phyloP scores from a whole-genome alignment of 1,140 invertebrate genomes.

The Bombus huntii region DNA sequence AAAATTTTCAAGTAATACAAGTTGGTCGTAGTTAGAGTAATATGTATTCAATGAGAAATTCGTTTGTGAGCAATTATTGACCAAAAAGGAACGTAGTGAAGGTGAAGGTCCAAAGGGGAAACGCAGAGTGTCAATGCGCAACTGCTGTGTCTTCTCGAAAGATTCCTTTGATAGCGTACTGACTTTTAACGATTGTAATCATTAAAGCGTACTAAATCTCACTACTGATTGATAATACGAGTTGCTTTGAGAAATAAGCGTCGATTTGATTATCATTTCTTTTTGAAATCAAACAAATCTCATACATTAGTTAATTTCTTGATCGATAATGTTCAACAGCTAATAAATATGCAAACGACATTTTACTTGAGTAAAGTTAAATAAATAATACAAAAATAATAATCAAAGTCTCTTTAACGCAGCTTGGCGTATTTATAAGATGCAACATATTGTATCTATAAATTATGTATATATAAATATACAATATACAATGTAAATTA shows the following conservation, averaged over 20 bases:
- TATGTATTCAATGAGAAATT: background rate
- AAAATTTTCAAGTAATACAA: background rate
- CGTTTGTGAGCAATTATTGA: background rate
- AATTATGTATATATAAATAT: too few species aligned
- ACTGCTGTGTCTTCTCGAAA: slow-evolving; percentile 5
- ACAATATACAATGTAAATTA: too few species aligned
- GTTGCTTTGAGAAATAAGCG: slow-evolving; percentile 1
- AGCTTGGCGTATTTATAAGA: too few species aligned
- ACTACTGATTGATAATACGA: slow-evolving; percentile 39
- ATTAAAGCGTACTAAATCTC: slow-evolving; percentile 45
- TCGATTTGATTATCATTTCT: slow-evolving; percentile 34
- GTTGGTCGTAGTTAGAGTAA: background rate
- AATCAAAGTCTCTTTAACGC: too few species aligned
- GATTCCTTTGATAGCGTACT: slow-evolving; percentile 44
- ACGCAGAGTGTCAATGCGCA: slow-evolving; percentile 4
- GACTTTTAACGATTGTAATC: slow-evolving; percentile 25
- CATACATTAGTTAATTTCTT: background rate
- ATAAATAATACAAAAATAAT: too few species aligned
- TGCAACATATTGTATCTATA: too few species aligned
- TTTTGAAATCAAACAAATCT: background rate
- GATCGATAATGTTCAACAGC: background rate
- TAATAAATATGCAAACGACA: too few species aligned
- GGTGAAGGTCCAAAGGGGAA: slow-evolving; percentile 22
- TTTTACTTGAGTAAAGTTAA: too few species aligned
- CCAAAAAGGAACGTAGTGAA: slow-evolving; percentile 21